Conservation (phyloP, 2,888 invertebrate species). For the Spicauda simplicius region DNA sequence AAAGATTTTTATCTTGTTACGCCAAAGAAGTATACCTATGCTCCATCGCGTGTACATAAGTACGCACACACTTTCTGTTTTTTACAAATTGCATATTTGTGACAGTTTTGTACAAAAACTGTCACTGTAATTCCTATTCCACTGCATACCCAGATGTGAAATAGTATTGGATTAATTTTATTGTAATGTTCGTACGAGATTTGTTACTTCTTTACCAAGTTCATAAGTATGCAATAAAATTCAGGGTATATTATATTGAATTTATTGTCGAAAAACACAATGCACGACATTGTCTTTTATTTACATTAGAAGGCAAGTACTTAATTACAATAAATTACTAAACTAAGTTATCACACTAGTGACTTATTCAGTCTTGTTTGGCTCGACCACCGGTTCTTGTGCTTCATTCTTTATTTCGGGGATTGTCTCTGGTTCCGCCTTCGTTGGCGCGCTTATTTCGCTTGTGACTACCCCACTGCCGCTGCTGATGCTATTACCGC, state of each 20-base stretch:
- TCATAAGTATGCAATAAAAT: background rate
- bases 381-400: slow-evolving; percentile 48
- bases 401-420: slow-evolving; percentile 44
- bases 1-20: too few species aligned
- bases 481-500: slow-evolving; percentile 62
- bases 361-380: slow-evolving; percentile 68
- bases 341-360: slow-evolving; percentile 42
- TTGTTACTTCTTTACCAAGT: too few species aligned
- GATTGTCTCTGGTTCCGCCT: slow-evolving; percentile 21
- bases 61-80: too few species aligned
- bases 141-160: too few species aligned
- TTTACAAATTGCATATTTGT: too few species aligned
- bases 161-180: too few species aligned
- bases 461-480: slow-evolving; percentile 51
- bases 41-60: too few species aligned
- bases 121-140: too few species aligned
- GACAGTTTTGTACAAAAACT: too few species aligned
- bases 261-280: slow-evolving; percentile 25
- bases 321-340: slow-evolving; percentile 42
- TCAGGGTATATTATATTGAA: background rate
- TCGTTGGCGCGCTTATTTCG: slow-evolving; percentile 23
- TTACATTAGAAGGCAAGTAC: slow-evolving; percentile 40
- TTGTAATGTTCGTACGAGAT: too few species aligned
- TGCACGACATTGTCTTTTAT: slow-evolving; percentile 35
- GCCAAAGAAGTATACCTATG: too few species aligned